A percentile compares a stretch with the other conserved stretches of the same genome.
These are phyloP conservation scores for Tetrapedia diversipes DNA, from an alignment of 2,888 invertebrate genomes.

Conservation along the genomic window DNA sequence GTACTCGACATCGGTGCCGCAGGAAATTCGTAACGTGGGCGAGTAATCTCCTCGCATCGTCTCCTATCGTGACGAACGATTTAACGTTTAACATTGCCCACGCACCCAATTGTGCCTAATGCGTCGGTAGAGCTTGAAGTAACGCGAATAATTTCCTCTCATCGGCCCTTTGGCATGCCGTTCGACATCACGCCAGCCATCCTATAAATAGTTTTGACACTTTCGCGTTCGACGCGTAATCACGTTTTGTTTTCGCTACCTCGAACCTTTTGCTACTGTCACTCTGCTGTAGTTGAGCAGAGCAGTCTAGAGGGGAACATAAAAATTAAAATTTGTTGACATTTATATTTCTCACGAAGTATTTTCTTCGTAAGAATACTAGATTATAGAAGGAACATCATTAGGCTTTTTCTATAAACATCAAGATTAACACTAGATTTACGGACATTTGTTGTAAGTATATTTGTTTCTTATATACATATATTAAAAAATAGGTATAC, in stretches of 20 bases:
- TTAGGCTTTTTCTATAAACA: too few relatives aligned
- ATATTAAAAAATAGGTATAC: too few relatives aligned
- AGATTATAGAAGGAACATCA: too few relatives aligned
- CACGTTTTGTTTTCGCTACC: background rate
- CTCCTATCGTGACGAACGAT: slow-evolving; percentile 74
- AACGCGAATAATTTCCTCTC: slow-evolving; percentile 68
- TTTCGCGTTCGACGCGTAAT: slow-evolving; percentile 26
- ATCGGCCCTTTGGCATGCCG: slow-evolving; percentile 47
- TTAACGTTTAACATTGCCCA: slow-evolving; percentile 76
- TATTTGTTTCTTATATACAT: too few relatives aligned
- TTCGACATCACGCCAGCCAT: slow-evolving; percentile 32
- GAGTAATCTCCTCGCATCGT: slow-evolving; percentile 71
- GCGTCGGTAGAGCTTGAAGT: slow-evolving; percentile 60
- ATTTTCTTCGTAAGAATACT: too few relatives aligned
- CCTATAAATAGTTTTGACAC: slow-evolving; percentile 48
- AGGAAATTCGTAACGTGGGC: slow-evolving; percentile 73
- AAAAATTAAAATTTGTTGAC: too few relatives aligned
- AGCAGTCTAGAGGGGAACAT: too few relatives aligned
- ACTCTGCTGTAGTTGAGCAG: background rate
- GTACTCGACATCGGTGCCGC: slow-evolving; percentile 34
- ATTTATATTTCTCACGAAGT: too few relatives aligned
- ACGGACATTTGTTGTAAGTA: too few relatives aligned
- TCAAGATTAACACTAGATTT: too few relatives aligned
- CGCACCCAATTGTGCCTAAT: slow-evolving; percentile 72
- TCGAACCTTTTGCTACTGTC: background rate